Evolutionary conservation across 2,113 vertebrate genomes (phyloP), one percentile per base, ranked within the genome.

Genomic region (Ptilonorhynchus violaceus): DNA sequence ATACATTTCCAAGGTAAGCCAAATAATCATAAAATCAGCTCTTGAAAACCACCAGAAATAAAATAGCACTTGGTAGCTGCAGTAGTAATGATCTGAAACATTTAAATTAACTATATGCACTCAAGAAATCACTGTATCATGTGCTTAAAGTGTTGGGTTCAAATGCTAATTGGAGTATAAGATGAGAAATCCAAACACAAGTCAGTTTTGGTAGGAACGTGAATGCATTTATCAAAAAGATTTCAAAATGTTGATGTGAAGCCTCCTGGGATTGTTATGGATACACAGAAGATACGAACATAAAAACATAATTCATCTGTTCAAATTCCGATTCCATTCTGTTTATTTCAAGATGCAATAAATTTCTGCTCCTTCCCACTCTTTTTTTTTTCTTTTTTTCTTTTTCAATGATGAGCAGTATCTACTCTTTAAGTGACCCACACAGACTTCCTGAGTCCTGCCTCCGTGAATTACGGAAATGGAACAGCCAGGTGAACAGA

Each of bases 171-270:
- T 96, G 91, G 92, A 85, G 88, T 78, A 85, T 81, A 90, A 94
- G 72, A 94, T 62, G 49, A 92, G 73, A 95, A 96, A 93, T 81
- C 86, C 88, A 97, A 96, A 96, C 92, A 95, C 62, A 87, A 96
- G 88, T 94, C 96, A 92, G 50, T 96, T 97, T 95, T 97, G 80
- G 76, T 96, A 93, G 81, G 91, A 89, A 93, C 2, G 52, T 91
- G 92, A 92, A 85, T 85, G 92, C 62, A 86, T 96, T 96, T 96
- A 94, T 95, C 95, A 96, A 92, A 94, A 93, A 94, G 93, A 97
- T 96, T 97, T 97, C 93, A 96, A 97, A 96, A 96, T 92, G 94
- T 96, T 95, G 95, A 97, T 97, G 93, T 83, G 90, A 96, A 97
- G 44, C 91, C 93, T 96, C 95, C 83, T 80, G 88, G 85, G 95